Base-by-base conservation (phyloP, 1,140 invertebrate genomes). In the Halyomorpha halys region DNA sequence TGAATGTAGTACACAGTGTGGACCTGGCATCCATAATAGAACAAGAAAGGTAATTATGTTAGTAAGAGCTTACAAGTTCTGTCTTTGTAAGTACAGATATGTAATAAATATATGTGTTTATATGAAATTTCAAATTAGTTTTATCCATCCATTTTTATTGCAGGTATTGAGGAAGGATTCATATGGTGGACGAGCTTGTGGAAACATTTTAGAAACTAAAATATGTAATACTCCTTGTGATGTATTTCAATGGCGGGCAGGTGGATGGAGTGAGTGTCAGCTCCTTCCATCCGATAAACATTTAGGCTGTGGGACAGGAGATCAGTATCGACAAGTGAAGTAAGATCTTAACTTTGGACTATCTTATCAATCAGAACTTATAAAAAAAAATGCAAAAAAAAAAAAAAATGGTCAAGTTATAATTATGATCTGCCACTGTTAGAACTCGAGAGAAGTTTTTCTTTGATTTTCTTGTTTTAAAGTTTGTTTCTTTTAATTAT, bases 251-350 rank as follows among this genome's bases (percentile, higher is more conserved):
- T 79, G 78, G 77, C 66, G 72, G 9, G 71, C 74, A 9, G 71
- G 70, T 5, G 75, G 74, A 0, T 79, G 77, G 71, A 75, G 75
- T n/a, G 75, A 80, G 3, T 83, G 82, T 69, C 75, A 76, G 3
- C 72, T 78, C 0, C 76, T 77, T 8, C 68, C 76, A 14, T 73
- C 77, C 45, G 78, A 80, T 67, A 68, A 75, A 34, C 72, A 63
- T 11, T 63, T 69, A 51, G 73, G 72, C 14, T 79, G 77, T 69
- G 77, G 77, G 2, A 74, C 71, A 30, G 76, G 77, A 3, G 72
- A 74, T 30, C 77, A 76, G 64, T 74, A 72, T 63, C 68, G 77
- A 67, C 71, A 69, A 67, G 74, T 78, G 62, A 74, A 71, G 77
- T 78, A 68, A 69, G 53, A 14, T 44, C 27, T 4, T 30, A 30